Evolutionary conservation across 2,888 invertebrate genomes (phyloP).

Genomic region (Diarsia brunnea): DNA sequence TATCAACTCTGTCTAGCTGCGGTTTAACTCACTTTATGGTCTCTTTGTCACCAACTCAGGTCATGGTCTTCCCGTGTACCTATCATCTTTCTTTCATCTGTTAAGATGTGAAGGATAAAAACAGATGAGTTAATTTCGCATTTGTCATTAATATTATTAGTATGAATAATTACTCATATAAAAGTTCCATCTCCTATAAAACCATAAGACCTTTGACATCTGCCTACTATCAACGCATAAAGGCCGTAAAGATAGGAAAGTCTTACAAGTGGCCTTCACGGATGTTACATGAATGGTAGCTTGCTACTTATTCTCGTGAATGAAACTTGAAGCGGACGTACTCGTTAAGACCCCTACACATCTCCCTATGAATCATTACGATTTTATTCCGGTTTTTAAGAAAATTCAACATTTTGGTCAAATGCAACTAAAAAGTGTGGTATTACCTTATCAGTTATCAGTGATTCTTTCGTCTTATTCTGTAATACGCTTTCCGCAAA

Average conservation of each 20-base stretch:
- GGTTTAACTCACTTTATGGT: neutral
- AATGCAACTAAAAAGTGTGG: neutral
- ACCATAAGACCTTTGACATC: neutral
- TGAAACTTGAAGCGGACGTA: slow-evolving; percentile 33
- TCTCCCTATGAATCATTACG: neutral
- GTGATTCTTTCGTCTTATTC: neutral
- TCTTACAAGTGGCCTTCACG: slow-evolving; percentile 50
- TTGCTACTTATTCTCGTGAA: slow-evolving; percentile 38
- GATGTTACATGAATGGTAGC: slow-evolving; percentile 53
- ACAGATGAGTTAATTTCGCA: neutral
- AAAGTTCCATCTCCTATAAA: neutral
- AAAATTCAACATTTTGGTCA: neutral
- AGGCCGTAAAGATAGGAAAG: slow-evolving; percentile 35
- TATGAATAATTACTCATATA: too few relatives aligned
- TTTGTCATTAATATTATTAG: neutral
- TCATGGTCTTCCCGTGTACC: neutral
- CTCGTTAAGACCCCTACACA: slow-evolving; percentile 21
- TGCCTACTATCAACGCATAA: neutral
- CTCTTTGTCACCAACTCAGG: too few relatives aligned
- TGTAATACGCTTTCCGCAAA: neutral
- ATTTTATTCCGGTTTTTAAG: slow-evolving; percentile 20
- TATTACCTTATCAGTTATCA: neutral
- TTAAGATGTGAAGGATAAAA: neutral
- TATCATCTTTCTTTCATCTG: neutral
- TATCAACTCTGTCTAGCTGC: neutral